A percentile compares a stretch with the other conserved stretches of the same genome.
Conservation (phyloP, 2,888 invertebrate genomes). For the Liposcelis brunnea region DNA sequence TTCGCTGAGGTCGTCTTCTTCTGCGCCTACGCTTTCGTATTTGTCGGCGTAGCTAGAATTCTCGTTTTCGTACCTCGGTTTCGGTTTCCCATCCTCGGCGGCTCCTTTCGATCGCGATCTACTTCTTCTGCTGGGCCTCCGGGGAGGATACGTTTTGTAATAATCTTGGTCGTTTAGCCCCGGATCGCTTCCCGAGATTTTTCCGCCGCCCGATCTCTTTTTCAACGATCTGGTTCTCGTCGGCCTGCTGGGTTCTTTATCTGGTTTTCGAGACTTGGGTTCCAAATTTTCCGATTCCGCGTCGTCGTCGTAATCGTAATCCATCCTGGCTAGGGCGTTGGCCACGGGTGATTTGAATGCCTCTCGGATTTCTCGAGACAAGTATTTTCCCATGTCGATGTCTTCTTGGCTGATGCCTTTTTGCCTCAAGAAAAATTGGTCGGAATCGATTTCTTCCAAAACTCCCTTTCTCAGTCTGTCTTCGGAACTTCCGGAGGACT, state of each 20-base stretch:
- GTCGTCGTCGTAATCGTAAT: constrained; percentile 22
- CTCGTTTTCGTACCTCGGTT: neutral
- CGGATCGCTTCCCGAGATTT: constrained; percentile 13
- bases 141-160: constrained; percentile 8
- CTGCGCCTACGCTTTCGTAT: neutral
- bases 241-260: constrained; percentile 14
- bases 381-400: constrained; percentile 58
- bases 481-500: constrained; percentile 41
- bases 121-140: neutral
- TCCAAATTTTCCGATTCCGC: constrained; percentile 14
- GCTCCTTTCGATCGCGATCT: neutral
- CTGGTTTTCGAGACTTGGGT: constrained; percentile 10
- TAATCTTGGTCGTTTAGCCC: constrained; percentile 19
- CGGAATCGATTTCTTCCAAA: constrained; percentile 71
- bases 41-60: neutral
- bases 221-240: constrained; percentile 14
- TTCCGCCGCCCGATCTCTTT: constrained; percentile 10
- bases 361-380: constrained; percentile 63
- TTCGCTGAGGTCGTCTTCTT: constrained; percentile 2
- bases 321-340: constrained; percentile 47
- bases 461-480: constrained; percentile 41
- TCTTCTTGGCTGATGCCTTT: constrained; percentile 69
- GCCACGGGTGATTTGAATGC: constrained; percentile 46
- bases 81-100: neutral
- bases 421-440: constrained; percentile 71